Evolutionary conservation across 2,888 invertebrate species (phyloP).

Genomic region (Chrysodeixis includens): DNA sequence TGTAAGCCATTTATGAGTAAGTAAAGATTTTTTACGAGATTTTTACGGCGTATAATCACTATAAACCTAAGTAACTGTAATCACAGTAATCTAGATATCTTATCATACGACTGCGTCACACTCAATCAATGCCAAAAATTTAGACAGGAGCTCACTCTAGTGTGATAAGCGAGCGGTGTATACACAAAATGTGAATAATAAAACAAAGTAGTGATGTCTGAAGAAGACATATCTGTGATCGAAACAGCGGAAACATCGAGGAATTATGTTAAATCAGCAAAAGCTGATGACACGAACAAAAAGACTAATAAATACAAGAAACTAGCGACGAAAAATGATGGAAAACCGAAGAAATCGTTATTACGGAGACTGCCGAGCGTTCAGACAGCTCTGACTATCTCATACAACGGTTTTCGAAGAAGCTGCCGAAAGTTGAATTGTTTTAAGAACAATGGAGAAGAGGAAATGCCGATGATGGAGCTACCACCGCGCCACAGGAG

Average conservation of each 20-base stretch:
- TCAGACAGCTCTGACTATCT: conserved; percentile 68
- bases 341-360: conserved; percentile 55
- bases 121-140: conserved; percentile 87
- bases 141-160: conserved; percentile 71
- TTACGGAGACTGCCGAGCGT: conserved; percentile 69
- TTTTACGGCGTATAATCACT: conserved; percentile 55
- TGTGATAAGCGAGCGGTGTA: conserved; percentile 68
- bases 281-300: conserved; percentile 51
- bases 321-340: conserved; percentile 48
- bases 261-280: conserved; percentile 63
- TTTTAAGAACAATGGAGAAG: conserved; percentile 71
- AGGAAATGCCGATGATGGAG: conserved; percentile 72
- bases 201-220: conserved; percentile 74
- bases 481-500: conserved; percentile 79
- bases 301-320: conserved; percentile 53
- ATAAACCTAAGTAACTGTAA: conserved; percentile 69
- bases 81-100: conserved; percentile 81
- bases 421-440: conserved; percentile 77
- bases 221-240: conserved; percentile 71
- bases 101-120: conserved; percentile 79
- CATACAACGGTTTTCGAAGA: conserved; percentile 70
- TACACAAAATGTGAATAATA: conserved; percentile 71
- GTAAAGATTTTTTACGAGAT: conserved; percentile 29
- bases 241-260: conserved; percentile 67
- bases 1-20: neutral